Evolutionary conservation across 2,888 invertebrate species (phyloP), one percentile per base, ranked within the genome.

Genomic region (Acrobasis repandana): DNA sequence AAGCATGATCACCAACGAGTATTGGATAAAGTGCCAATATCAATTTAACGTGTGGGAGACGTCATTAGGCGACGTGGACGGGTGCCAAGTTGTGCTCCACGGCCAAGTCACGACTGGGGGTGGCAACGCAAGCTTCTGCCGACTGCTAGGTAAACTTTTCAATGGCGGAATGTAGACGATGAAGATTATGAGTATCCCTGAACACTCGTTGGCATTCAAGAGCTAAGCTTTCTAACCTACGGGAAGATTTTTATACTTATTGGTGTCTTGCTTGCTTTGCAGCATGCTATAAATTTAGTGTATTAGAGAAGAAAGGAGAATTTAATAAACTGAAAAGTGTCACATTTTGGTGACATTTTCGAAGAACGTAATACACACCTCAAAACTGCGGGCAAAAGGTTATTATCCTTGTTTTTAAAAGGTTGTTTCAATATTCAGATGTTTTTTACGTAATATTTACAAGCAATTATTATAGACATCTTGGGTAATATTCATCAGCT

Each of bases 11-110:
- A 72, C 71, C 71, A 77, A 77, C 74, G 73, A 74, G 71, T 72
- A 71, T 71, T 70, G 76, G 73, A 71, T 79, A 83, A 83, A 86
- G 83, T 83, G 82, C 80, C 83, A 82, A 86, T 86, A 86, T 85
- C 85, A 86, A 87, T 88, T 88, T 83, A 82, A 82, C 79, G 85
- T 82, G 83, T 73, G 72, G 73, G 73, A 77, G 80, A 80, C 77
- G 80, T 86, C 86, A 86, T 85, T 85, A 84, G 75, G 73, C 71
- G 68, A 63, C 62, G 66, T 86, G 86, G 86, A 77, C 28, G 49
- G 36, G 52, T 58, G 85, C 86, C 86, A 86, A 82, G 67, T 62
- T 64, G 64, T 60, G 66, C 70, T 63, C 65, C 67, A 71, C 64
- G 74, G 83, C 81, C 80, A 80, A 83, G 79, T 78, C 77, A 79